Conservation (phyloP, 1,140 invertebrate genomes). For the Lucilia cuprina region DNA sequence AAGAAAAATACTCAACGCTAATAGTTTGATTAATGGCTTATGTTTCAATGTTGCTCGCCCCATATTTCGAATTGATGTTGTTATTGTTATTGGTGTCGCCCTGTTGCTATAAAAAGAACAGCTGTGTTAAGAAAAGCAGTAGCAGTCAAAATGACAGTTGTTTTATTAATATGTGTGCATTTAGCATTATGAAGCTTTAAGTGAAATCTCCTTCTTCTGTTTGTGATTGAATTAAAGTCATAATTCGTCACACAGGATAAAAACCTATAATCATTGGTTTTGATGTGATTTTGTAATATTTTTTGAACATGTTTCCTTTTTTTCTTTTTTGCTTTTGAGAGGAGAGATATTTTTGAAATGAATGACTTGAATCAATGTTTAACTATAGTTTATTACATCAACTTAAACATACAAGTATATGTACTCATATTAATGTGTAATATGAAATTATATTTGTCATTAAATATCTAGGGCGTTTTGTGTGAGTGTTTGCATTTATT, state of each 20-base stretch:
- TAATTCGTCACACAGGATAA: slow-evolving; percentile 30
- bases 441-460: background rate
- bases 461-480: slow-evolving; percentile 6
- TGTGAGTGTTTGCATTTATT: background rate
- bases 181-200: slow-evolving; percentile 12
- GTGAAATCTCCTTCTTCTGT: background rate
- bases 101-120: slow-evolving; percentile 29
- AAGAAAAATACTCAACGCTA: slow-evolving; percentile 46
- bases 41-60: slow-evolving; percentile 33
- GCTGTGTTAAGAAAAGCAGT: background rate
- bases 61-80: background rate
- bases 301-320: background rate
- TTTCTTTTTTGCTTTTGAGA: background rate
- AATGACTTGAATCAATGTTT: background rate
- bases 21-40: slow-evolving; percentile 62
- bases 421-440: background rate
- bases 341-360: background rate
- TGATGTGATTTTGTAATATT: slow-evolving; percentile 20
- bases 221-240: slow-evolving; percentile 33
- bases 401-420: background rate
- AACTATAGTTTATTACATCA: background rate
- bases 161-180: background rate
- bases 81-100: background rate
- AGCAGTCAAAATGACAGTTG: background rate
- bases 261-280: slow-evolving; percentile 22